Percentiles rank a stretch among this genome's conserved stretches.
Evolutionary conservation across 92 coral and sea anemone genomes (phyloP).

Genomic region (Siderastrea siderea): DNA sequence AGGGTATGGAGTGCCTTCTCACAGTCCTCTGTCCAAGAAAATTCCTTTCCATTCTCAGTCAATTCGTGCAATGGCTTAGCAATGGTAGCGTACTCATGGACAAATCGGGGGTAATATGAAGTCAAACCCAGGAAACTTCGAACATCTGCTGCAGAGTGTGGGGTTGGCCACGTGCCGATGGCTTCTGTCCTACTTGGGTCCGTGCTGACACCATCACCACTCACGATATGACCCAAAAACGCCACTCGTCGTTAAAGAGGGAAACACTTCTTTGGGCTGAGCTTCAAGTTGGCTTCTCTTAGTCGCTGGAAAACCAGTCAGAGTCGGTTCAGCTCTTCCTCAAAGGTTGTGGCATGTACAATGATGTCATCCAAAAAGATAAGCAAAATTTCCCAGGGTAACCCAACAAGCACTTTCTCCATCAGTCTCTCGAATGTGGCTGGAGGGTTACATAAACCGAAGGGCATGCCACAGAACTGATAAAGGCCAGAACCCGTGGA

Average conservation of each 20-base stretch:
- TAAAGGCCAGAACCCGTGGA: neutral
- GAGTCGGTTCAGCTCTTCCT: conserved; percentile 7
- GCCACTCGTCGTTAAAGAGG: conserved; percentile 25
- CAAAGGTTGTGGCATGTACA: conserved; percentile 22
- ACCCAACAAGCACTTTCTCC: conserved; percentile 40
- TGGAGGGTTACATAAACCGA: neutral
- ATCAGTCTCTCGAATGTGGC: conserved; percentile 42
- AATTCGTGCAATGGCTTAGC: too few species aligned
- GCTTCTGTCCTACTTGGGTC: conserved; percentile 26
- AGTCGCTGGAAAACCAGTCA: conserved; percentile 27
- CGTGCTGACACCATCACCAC: conserved; percentile 22
- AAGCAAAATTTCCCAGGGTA: conserved; percentile 33
- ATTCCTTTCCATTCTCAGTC: conserved; percentile 15
- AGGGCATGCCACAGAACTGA: neutral
- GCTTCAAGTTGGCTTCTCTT: conserved; percentile 32
- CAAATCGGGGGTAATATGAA: conserved; percentile 12
- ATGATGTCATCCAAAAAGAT: conserved; percentile 32
- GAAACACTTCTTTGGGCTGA: conserved; percentile 25
- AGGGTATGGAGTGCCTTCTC: conserved; percentile 5
- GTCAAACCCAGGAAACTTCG: conserved; percentile 44
- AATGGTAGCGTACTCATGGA: neutral
- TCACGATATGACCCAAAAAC: conserved; percentile 46
- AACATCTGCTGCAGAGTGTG: neutral
- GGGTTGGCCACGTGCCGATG: conserved; percentile 34
- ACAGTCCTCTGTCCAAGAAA: conserved; percentile 21